Evolutionary conservation across 2,797 vertebrate species (phyloP), one percentile per base, ranked within the genome.

Genomic region (Aplochiton taeniatus): DNA sequence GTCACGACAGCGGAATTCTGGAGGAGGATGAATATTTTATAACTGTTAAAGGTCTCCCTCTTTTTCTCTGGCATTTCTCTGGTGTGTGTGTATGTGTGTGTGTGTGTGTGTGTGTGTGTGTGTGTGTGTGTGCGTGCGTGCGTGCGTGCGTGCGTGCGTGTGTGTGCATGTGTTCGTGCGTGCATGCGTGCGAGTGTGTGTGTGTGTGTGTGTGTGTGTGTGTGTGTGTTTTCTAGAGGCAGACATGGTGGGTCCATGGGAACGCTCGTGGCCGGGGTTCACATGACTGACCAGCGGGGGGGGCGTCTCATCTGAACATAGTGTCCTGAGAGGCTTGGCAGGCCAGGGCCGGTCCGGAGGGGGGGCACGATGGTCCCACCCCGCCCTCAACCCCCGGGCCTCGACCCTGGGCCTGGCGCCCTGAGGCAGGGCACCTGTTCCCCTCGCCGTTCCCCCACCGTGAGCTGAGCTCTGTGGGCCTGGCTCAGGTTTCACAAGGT

Each of bases 401-500:
- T 59, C 55, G 62, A 63, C 70, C 57, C 63, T 58, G 50, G 53
- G 11, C 7, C 75, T 46, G 42, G 65, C 12, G n/a, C 74, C n/a
- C 70, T 78, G 74, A 74, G 84, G 66, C 52, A 47, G 78, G 77
- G 69, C 81, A 84, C 83, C 82, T 83, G 83, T 79, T 85, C 77
- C 78, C 60, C 72, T 47, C 65, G 50, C 58, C 60, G 42, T 48
- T 46, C 62, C 64, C 42, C 58, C 73, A 73, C 78, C 82, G n/a
- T n/a, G n/a, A n/a, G n/a, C n/a, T n/a, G n/a, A n/a, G n/a, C n/a
- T 11, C 16, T 16, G 70, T 73, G 75, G 69, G 61, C 59, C 54
- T 45, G 79, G 76, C 75, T 89, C 75, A 80, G 70, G 81, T 87
- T 90, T 88, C 83, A 82, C 65, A 65, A 70, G 80, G 73, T 83